Conservation (phyloP, 92 coral and sea anemone genomes). For the Pocillopora grandis region DNA sequence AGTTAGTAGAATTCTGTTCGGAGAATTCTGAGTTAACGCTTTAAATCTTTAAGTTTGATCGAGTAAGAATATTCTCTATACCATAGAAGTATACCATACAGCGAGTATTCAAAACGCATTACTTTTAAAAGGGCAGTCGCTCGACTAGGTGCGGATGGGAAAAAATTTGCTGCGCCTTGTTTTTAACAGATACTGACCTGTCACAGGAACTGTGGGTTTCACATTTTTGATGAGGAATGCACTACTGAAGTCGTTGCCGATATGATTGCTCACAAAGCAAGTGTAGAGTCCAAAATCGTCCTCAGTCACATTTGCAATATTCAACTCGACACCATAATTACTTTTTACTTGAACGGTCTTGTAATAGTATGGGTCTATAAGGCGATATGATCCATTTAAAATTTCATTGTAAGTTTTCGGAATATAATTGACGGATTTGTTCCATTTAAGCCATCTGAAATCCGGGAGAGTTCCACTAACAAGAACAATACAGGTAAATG, state of each 20-base stretch:
- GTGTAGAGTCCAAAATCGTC: slow-evolving; percentile 87
- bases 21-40: no score
- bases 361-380: slow-evolving; percentile 30
- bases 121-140: no score
- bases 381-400: neutral
- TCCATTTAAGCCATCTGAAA: slow-evolving; percentile 65
- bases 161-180: no score
- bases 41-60: no score
- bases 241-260: no score
- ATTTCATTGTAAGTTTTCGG: slow-evolving; percentile 6
- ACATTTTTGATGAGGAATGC: no score
- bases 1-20: no score
- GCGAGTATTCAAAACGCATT: no score
- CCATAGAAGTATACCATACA: slow-evolving; percentile 17
- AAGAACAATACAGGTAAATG: slow-evolving; percentile 53
- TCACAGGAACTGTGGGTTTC: no score
- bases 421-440: slow-evolving; percentile 38
- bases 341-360: slow-evolving; percentile 23
- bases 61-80: no score
- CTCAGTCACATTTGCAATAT: slow-evolving; percentile 61
- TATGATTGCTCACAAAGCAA: slow-evolving; percentile 28
- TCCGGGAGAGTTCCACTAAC: slow-evolving; percentile 51
- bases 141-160: no score
- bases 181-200: no score
- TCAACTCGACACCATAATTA: slow-evolving; percentile 62